phyloP scores from a whole-genome alignment of 2,888 invertebrate genomes.

The Polyommatus icarus region DNA sequence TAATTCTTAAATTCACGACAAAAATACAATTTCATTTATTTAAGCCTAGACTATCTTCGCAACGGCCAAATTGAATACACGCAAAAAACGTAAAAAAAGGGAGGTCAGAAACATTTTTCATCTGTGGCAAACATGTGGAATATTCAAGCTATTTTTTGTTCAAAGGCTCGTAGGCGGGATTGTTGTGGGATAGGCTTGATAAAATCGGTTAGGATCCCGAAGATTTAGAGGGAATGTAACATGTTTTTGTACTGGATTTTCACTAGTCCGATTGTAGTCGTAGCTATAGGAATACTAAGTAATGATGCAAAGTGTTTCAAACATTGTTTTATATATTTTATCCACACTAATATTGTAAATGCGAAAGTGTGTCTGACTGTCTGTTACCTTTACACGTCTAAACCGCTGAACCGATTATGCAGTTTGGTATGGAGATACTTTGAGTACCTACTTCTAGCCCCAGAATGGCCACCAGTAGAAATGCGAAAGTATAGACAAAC shows the following conservation, averaged over 20 bases:
- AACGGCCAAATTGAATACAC: slow-evolving; percentile 10
- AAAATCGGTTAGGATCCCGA: slow-evolving; percentile 4
- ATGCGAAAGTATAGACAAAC: too few species aligned
- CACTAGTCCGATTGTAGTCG: background rate
- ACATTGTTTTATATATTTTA: background rate
- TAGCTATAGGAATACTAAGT: background rate
- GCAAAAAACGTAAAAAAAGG: slow-evolving; percentile 13
- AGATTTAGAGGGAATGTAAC: background rate
- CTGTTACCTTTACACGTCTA: too few species aligned
- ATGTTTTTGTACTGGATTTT: background rate
- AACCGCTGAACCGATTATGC: too few species aligned
- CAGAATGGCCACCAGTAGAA: too few species aligned
- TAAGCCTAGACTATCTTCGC: background rate
- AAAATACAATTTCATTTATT: background rate
- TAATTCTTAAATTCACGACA: background rate
- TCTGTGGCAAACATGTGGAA: slow-evolving; percentile 24
- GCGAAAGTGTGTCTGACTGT: too few species aligned
- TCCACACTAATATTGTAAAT: background rate
- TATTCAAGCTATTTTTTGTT: slow-evolving; percentile 25
- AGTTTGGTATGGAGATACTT: too few species aligned
- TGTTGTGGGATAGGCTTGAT: slow-evolving; percentile 17
- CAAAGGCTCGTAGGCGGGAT: slow-evolving; percentile 26
- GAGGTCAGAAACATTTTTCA: slow-evolving; percentile 21
- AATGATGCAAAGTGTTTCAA: background rate
- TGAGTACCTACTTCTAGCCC: too few species aligned